phyloP scores from a whole-genome alignment of 2,113 vertebrate genomes.

The Laticauda laticaudata region DNA sequence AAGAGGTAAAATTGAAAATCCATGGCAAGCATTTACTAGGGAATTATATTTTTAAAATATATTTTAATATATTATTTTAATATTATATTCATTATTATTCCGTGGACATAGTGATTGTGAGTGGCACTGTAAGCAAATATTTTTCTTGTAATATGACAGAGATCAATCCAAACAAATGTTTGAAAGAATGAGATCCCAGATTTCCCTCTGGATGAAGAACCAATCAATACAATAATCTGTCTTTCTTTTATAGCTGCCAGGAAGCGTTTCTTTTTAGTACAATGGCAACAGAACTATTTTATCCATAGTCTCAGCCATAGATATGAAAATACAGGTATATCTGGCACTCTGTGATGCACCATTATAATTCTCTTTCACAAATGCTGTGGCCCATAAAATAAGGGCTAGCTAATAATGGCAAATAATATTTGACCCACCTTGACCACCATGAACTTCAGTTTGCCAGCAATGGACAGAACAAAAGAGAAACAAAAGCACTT shows the following conservation, averaged over 20 bases:
- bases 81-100: slow-evolving; percentile 37
- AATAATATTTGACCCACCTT: background rate
- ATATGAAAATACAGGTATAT: background rate
- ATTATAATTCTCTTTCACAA: background rate
- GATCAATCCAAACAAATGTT: slow-evolving; percentile 24
- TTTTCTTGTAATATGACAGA: slow-evolving; percentile 41
- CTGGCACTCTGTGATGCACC: background rate
- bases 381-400: background rate
- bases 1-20: slow-evolving; percentile 48
- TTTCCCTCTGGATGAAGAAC: background rate
- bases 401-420: slow-evolving; percentile 1
- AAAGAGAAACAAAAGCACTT: background rate
- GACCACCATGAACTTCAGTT: background rate
- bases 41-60: slow-evolving; percentile 6
- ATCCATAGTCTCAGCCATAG: background rate
- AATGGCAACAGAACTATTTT: background rate
- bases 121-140: slow-evolving; percentile 41
- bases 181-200: background rate
- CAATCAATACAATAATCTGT: background rate
- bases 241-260: background rate
- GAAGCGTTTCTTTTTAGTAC: background rate
- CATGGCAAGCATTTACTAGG: slow-evolving; percentile 35
- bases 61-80: slow-evolving; percentile 32
- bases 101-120: slow-evolving; percentile 35
- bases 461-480: background rate